phyloP scores from a whole-genome alignment of 2,113 vertebrate genomes.

The Takifugu flavidus region DNA sequence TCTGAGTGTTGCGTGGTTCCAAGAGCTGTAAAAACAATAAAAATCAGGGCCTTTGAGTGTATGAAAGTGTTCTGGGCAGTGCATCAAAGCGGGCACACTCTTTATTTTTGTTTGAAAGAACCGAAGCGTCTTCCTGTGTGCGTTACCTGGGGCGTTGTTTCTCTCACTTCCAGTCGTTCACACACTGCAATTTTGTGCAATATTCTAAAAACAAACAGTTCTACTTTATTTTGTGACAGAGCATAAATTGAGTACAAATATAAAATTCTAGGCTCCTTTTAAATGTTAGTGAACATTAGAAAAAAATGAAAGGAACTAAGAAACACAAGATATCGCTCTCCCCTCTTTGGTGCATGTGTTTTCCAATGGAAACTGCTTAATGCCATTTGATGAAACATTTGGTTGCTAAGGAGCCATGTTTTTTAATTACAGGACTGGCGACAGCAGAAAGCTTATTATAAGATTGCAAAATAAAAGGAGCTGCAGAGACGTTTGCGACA shows the following conservation, averaged over 20 bases:
- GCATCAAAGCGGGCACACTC: conserved; percentile 16
- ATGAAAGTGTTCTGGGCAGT: conserved; percentile 6
- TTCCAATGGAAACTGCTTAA: conserved; percentile 8
- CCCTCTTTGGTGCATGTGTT: too few relatives aligned
- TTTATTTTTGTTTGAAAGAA: conserved; percentile 18
- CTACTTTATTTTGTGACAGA: too few relatives aligned
- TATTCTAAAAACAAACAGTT: too few relatives aligned
- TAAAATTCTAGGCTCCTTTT: not conserved
- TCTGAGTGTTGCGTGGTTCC: not conserved
- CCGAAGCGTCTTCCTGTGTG: conserved; percentile 12
- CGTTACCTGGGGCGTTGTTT: conserved; percentile 2
- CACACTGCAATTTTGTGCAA: not conserved
- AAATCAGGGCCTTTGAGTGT: not conserved
- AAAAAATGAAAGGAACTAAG: too few relatives aligned
- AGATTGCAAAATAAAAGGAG: too few relatives aligned
- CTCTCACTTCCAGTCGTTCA: not conserved
- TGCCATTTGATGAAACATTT: too few relatives aligned
- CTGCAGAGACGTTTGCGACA: too few relatives aligned
- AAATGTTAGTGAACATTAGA: not conserved
- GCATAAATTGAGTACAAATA: too few relatives aligned
- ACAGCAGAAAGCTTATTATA: too few relatives aligned
- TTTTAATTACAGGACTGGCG: too few relatives aligned
- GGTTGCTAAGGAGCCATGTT: too few relatives aligned
- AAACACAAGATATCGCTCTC: too few relatives aligned
- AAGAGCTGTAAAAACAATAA: not conserved